These are phyloP conservation scores for Pseudachorutes palmiensis DNA, from an alignment of 1,140 invertebrate genomes.

Conservation along the genomic window DNA sequence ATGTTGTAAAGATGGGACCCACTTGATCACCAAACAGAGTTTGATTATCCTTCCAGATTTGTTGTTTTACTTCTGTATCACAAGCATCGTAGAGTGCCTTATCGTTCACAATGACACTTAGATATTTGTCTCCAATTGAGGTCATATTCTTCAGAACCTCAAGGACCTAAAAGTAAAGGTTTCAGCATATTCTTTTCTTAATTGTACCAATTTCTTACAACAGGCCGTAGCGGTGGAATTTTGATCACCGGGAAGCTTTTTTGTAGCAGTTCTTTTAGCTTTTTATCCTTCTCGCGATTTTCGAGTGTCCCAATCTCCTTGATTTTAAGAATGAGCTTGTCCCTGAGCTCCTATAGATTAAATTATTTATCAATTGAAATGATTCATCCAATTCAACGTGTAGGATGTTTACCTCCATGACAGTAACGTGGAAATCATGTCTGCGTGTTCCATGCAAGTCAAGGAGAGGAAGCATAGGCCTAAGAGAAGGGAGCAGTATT, in stretches of 20 bases:
- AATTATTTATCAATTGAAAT: not conserved
- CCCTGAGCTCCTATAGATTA: constrained; percentile 61
- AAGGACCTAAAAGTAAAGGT: constrained; percentile 50
- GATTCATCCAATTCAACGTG: not conserved
- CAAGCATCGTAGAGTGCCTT: constrained; percentile 88
- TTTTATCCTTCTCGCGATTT: constrained; percentile 67
- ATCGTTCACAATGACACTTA: constrained; percentile 56
- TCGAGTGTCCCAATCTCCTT: constrained; percentile 69
- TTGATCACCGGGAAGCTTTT: constrained; percentile 91
- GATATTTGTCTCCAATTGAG: constrained; percentile 69
- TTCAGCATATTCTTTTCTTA: constrained; percentile 5
- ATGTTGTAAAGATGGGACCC: constrained; percentile 83
- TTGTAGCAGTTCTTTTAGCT: constrained; percentile 78
- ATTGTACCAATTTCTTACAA: constrained; percentile 50
- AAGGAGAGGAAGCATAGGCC: constrained; percentile 86
- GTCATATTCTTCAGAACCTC: constrained; percentile 85
- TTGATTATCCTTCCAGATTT: constrained; percentile 97
- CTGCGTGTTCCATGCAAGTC: constrained; percentile 86
- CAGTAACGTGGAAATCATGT: constrained; percentile 88
- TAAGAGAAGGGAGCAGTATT: constrained; percentile 80
- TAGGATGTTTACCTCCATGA: constrained; percentile 59
- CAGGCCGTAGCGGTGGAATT: constrained; percentile 83
- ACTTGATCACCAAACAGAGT: constrained; percentile 95
- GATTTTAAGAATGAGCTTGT: constrained; percentile 78
- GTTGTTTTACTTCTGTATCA: constrained; percentile 91